Evolutionary conservation across 2,888 invertebrate genomes (phyloP), one percentile per base, ranked within the genome.

Genomic region (Orthosia incerta): DNA sequence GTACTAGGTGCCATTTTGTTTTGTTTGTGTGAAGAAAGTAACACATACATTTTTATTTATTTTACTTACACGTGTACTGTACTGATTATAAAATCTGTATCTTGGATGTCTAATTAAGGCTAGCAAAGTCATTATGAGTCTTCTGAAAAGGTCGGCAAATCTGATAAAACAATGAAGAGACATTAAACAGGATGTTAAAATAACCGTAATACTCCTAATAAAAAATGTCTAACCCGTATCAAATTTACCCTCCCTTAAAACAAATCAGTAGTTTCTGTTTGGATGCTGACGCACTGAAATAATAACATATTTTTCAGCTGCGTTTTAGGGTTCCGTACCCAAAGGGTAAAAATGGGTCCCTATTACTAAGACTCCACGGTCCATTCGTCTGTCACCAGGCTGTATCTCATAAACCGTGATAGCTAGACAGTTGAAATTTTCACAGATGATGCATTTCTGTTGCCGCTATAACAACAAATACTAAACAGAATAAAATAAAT

Each of bases 201-300:
- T 57, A 57, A 66, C 11, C 39, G 20, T 9, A 48, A 12, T 23
- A 53, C 0, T 20, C 13, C 26, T 31, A 15, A 20, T 16, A 16
- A 46, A 51, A 74, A 62, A 59, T 15, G 31, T 70, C 31, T 20
- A 48, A 75, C 51, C 46, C 46, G 48, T 18, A 39, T 78, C 31
- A 70, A 62, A 23, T 53, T 3, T 50, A 51, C 23, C 26, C 23
- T 31, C 51, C 4, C 13, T 57, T 20, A 63, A 79, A 71, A 48
- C 15, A 62, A 60, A 55, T 66, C 53, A 12, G 31, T 65, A 31
- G 39, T 53, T 59, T 53, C 46, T 39, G 39, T 79, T 70, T 56
- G 50, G 45, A 56, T 31, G 45, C 45, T 50, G 82, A 71, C 48
- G 56, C 39, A 82, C 48, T 66, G 45, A 55, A 76, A 67, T 63